Conservation (phyloP, 2,113 vertebrate genomes). For the Pollimyrus isidori region DNA sequence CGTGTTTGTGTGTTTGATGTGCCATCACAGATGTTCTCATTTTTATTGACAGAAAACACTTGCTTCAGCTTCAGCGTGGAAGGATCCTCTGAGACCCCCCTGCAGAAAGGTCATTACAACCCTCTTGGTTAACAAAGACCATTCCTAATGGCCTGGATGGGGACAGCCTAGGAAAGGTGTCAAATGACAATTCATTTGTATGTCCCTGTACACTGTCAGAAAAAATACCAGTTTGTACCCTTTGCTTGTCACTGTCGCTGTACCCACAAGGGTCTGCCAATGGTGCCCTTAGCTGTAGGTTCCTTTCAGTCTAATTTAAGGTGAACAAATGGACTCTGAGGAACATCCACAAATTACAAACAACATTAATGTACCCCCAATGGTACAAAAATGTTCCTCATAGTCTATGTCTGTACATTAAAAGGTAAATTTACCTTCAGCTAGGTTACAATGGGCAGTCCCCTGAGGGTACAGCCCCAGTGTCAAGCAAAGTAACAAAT, state of each 20-base stretch:
- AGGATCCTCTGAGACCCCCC: background rate
- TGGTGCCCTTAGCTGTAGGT: background rate
- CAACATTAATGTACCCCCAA: background rate
- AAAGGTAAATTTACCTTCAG: background rate
- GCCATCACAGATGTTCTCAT: background rate
- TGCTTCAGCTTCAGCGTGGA: background rate
- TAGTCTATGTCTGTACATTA: background rate
- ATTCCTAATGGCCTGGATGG: background rate
- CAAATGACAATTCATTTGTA: background rate
- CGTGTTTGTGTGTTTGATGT: conserved; percentile 14
- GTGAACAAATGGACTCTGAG: background rate
- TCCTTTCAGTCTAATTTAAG: background rate
- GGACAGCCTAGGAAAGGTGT: background rate
- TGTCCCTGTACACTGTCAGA: background rate
- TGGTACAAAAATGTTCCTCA: background rate
- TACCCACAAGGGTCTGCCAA: background rate
- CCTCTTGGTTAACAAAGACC: background rate
- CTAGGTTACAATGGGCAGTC: background rate
- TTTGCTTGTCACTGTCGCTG: background rate
- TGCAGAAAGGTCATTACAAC: background rate
- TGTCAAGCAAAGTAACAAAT: background rate
- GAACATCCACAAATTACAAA: background rate
- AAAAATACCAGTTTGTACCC: background rate
- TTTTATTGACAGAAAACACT: conserved; percentile 2
- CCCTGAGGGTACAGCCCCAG: background rate